These are phyloP conservation scores for Phalacrocorax pelagicus DNA, from an alignment of 2,113 vertebrate species.

Conservation along the genomic window DNA sequence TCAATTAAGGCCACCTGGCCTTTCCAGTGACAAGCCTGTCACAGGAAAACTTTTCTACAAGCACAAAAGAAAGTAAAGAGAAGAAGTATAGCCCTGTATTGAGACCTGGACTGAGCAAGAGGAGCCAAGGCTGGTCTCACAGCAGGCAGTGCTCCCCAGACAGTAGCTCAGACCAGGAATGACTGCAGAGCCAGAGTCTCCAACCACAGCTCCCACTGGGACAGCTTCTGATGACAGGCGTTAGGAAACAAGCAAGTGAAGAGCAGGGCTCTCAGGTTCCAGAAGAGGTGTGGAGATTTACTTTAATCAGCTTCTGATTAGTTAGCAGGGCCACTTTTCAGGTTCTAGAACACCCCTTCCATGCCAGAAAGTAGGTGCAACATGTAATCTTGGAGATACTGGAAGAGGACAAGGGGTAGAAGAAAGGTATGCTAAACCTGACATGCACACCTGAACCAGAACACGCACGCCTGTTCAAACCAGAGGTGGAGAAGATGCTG, in stretches of 20 bases:
- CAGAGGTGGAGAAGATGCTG: neutral
- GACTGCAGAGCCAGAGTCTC: rapidly evolving
- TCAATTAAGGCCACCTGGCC: neutral
- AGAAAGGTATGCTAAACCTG: neutral
- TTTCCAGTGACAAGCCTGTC: neutral
- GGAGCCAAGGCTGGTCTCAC: neutral
- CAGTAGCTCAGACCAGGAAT: rapidly evolving
- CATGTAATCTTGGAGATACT: neutral
- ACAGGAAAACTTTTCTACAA: neutral
- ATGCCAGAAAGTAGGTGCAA: neutral
- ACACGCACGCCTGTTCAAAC: neutral
- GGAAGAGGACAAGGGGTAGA: neutral
- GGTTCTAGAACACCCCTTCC: neutral
- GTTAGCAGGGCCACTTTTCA: neutral
- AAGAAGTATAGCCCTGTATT: rapidly evolving
- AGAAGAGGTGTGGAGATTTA: neutral
- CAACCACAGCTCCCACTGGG: neutral
- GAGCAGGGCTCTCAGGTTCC: neutral
- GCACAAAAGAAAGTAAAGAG: neutral
- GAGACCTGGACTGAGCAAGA: neutral
- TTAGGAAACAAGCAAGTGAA: neutral
- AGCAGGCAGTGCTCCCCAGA: rapidly evolving
- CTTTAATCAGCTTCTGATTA: neutral
- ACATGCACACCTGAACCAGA: neutral
- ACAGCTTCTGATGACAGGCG: neutral